These are phyloP conservation scores for Caenorhabditis macrosperma DNA, from an alignment of 2,888 invertebrate species.

Conservation along the genomic window DNA sequence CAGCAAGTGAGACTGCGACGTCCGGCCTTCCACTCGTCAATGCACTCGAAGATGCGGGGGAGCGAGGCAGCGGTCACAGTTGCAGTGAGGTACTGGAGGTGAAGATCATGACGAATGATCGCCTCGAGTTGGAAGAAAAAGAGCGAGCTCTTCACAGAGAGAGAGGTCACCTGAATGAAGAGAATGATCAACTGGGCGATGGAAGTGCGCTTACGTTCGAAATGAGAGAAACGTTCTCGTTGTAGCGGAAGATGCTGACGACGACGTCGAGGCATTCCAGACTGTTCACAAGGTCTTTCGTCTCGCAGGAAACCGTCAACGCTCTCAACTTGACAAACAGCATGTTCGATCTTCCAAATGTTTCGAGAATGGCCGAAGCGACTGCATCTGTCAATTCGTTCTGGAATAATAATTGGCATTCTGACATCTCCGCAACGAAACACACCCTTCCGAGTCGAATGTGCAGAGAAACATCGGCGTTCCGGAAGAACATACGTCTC, in stretches of 20 bases:
- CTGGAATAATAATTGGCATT: not conserved
- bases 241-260: slow-evolving; percentile 4
- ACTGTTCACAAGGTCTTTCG: slow-evolving; percentile 13
- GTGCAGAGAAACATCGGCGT: slow-evolving; percentile 10
- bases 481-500: slow-evolving; percentile 10
- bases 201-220: slow-evolving; percentile 11
- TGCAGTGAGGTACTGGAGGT: not conserved
- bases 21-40: slow-evolving; percentile 20
- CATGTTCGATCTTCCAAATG: slow-evolving; percentile 1
- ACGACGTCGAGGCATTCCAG: not conserved
- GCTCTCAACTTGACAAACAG: slow-evolving; percentile 6
- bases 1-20: slow-evolving; percentile 18
- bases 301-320: not conserved
- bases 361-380: not conserved
- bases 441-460: slow-evolving; percentile 9
- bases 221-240: not conserved
- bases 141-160: slow-evolving; percentile 1
- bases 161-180: slow-evolving; percentile 18
- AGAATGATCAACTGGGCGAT: no score
- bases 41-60: slow-evolving; percentile 3
- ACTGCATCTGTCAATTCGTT: not conserved
- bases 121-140: slow-evolving; percentile 22
- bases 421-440: not conserved
- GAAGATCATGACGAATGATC: not conserved
- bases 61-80: not conserved